phyloP scores from a whole-genome alignment of 2,888 invertebrate species.

The Epistrophella euchroma region DNA sequence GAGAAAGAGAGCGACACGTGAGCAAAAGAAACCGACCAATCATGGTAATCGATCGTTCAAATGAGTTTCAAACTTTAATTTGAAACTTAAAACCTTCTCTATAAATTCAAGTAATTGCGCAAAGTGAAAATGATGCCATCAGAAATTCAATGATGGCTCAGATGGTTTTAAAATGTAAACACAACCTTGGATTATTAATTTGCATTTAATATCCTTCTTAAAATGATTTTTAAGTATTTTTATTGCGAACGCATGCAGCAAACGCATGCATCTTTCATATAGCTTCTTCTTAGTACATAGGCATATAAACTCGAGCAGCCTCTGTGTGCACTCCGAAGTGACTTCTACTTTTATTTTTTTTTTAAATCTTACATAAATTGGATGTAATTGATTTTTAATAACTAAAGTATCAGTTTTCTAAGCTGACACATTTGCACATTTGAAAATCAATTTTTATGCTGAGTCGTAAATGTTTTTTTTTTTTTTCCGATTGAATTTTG shows the following conservation, averaged over 20 bases:
- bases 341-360: conserved; percentile 20
- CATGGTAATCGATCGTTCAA: conserved; percentile 67
- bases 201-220: conserved; percentile 49
- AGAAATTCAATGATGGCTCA: neutral
- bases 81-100: conserved; percentile 67
- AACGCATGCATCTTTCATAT: neutral
- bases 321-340: neutral
- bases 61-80: conserved; percentile 63
- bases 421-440: conserved; percentile 24
- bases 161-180: conserved; percentile 26
- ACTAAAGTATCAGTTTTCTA: conserved; percentile 54
- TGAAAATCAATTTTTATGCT: conserved; percentile 40
- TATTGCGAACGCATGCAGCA: conserved; percentile 21
- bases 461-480: conserved; percentile 4
- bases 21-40: conserved; percentile 44
- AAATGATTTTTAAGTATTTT: conserved; percentile 7
- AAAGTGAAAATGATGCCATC: neutral
- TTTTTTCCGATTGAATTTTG: conserved; percentile 44
- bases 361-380: conserved; percentile 6
- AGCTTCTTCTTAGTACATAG: neutral
- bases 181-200: conserved; percentile 43
- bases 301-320: conserved; percentile 49
- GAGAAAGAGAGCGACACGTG: neutral
- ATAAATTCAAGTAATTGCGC: conserved; percentile 14
- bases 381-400: conserved; percentile 62